Evolutionary conservation across 2,113 vertebrate species (phyloP), one percentile per base, ranked within the genome.

Genomic region (Coregonus clupeaformis): DNA sequence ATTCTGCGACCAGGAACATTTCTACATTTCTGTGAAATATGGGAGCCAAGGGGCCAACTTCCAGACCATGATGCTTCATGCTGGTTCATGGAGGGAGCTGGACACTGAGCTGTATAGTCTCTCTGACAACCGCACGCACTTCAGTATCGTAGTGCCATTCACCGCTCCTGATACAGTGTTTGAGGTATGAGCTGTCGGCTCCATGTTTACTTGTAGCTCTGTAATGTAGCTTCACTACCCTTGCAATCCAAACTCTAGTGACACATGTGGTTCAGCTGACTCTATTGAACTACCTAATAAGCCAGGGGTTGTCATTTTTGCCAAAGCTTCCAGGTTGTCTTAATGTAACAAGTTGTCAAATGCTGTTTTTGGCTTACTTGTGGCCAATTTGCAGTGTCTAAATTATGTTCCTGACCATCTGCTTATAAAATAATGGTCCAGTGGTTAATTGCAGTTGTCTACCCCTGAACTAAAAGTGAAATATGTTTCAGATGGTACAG

Each of bases 1-100:
- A 6, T 75, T 78, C 27, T 94, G 93, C 69, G 91, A 93, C 42
- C 13, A 86, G 1, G 78, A 67, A 0, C 18, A 71, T 0, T 94
- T 94, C 69, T 78, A 89, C 16, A 1, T 92, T 14, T 14, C 0
- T 0, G 87, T 92, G 16, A 77, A 57, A 55, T 88, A 79, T 14
- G 91, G 91, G 1, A 92, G 24, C 68, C 82, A 87, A 29, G 88
- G 89, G 4, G 64, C 4, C 0, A 76, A 86, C 18, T 88, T 91
- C 20, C 32, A 86, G 3, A 79, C 85, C 0, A 20, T 75, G 1
- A 71, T 94, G 91, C 0, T 1, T 0, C 1, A 70, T 16, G 14
- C 47, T 16, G 47, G 47, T 12, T 49, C 47, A 49, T 49, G 47
- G 47, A 3, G 2, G 1, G 14, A 66, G 5, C 55, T 94, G 2